A percentile compares a stretch with the other conserved stretches of the same genome.
These are phyloP conservation scores for Sphyrna mokarran DNA, from an alignment of 2,113 vertebrate genomes.

Conservation along the genomic window DNA sequence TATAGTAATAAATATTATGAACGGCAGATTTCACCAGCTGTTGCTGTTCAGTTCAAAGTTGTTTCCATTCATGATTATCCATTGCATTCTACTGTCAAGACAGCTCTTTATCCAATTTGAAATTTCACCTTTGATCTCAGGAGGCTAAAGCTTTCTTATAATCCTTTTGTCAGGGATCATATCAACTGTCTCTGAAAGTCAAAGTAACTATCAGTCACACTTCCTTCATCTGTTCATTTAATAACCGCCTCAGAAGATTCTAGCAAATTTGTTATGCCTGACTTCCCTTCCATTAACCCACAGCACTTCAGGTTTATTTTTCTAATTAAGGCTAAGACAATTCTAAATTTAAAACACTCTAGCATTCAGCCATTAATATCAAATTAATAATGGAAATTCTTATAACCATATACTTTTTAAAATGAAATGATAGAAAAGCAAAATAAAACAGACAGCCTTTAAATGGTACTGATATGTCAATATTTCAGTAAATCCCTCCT, in stretches of 20 bases:
- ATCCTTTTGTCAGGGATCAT: background rate
- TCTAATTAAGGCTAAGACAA: background rate
- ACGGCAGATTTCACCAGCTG: background rate
- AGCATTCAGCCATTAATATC: background rate
- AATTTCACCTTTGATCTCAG: constrained; percentile 11
- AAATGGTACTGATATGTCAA: background rate
- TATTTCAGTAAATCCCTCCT: background rate
- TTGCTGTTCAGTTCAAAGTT: background rate
- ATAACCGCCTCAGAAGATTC: background rate
- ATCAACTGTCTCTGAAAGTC: constrained; percentile 6
- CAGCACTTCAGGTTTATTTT: background rate
- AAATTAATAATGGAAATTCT: background rate
- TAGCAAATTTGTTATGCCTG: background rate
- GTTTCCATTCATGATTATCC: background rate
- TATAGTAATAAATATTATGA: background rate
- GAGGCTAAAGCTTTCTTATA: background rate
- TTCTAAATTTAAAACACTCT: background rate
- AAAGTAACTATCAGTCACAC: background rate
- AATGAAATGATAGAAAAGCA: background rate
- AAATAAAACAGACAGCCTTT: background rate
- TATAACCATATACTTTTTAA: background rate
- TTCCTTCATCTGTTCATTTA: constrained; percentile 1
- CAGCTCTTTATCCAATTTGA: background rate
- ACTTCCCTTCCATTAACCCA: background rate
- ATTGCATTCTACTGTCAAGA: background rate